Base-by-base conservation (phyloP, 2,888 invertebrate species). In the Drosophila limbata region DNA sequence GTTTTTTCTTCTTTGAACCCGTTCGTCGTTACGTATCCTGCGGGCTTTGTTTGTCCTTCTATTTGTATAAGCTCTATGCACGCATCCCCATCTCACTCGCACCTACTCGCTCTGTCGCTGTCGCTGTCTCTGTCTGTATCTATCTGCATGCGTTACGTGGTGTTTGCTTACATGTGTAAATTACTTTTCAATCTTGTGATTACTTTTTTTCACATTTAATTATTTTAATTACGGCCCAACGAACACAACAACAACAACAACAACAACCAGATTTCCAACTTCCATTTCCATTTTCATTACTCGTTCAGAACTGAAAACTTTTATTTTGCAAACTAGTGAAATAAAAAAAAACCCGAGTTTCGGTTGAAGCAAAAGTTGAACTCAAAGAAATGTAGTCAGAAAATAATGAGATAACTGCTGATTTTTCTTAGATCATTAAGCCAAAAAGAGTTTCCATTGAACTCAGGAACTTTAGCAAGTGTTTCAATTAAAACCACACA, bases 211-310 rank as follows among this genome's bases (percentile, higher is more conserved):
- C 61, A 69, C 86, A 88, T 90, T 91, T 90, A 90, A 90, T 91
- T 91, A 91, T 84, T 91, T 91, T 90, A 91, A 91, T 91, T 90
- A 91, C 87, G 86, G 39, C 72, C 69, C 79, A 81, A 62, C 70
- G 79, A 78, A 83, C 83, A 70, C 55, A 56, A 44, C 50, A 57
- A 31, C 31, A 28, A 8, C 28, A 28, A 2, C 21, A 21, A 8
- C 28, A 8, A 6, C 28, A 28, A 28, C 28, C 5, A 6, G 5
- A 25, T n/a, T 35, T 21, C 21, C 57, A 37, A 11, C 39, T 40
- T 31, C 44, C 3, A 10, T 56, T 40, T 35, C n/a, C 47, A n/a
- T 25, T 42, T 28, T 5, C 25, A n/a, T n/a, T n/a, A n/a, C n/a
- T n/a, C n/a, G n/a, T n/a, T n/a, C n/a, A n/a, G 61, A 48, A 62